Evolutionary conservation across 1,140 invertebrate species (phyloP), one percentile per base, ranked within the genome.

Genomic region (Aphis craccivora): DNA sequence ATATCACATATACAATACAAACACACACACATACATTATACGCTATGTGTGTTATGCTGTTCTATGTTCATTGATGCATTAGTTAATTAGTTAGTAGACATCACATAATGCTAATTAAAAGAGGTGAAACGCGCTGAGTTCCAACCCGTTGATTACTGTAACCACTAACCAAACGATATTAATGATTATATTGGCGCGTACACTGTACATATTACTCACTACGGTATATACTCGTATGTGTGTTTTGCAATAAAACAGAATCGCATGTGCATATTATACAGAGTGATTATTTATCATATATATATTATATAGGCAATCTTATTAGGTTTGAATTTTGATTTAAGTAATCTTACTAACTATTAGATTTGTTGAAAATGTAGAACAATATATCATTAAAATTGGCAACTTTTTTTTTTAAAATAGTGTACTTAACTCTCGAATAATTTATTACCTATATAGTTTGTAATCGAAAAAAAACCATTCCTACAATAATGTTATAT

Each of bases 81-180:
- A n/a, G 25, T 89, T 89, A 89, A 89, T 89, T 89, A 53, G 48
- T 89, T 89, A 53, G n/a, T 55, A 89, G 87, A 35, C 20, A 89
- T 55, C 48, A 55, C 30, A 55, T 53, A 53, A 89, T 89, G 9
- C 11, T 89, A 89, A 89, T 89, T 89, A 89, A 89, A 53, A 53
- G 87, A 55, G 48, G 86, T 87, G 86, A 87, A 87, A 87, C 30
- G 18, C 43, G 14, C 30, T 0, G n/a, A 37, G 45, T 89, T 89
- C 87, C 87, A 37, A 55, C 20, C 51, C 48, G 45, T 55, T 89
- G 87, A 37, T 55, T 37, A 55, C 30, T 89, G 87, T 89, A 55
- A 89, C 87, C 48, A 51, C 48, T 51, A 51, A 20, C 48, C 48
- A 51, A 9, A 89, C 9, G n/a, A 89, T 89, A 89, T 53, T 51